Percentiles rank a stretch among this genome's conserved stretches.
Evolutionary conservation across 2,113 vertebrate species (phyloP).

Genomic region (Chloropsis hardwickii): DNA sequence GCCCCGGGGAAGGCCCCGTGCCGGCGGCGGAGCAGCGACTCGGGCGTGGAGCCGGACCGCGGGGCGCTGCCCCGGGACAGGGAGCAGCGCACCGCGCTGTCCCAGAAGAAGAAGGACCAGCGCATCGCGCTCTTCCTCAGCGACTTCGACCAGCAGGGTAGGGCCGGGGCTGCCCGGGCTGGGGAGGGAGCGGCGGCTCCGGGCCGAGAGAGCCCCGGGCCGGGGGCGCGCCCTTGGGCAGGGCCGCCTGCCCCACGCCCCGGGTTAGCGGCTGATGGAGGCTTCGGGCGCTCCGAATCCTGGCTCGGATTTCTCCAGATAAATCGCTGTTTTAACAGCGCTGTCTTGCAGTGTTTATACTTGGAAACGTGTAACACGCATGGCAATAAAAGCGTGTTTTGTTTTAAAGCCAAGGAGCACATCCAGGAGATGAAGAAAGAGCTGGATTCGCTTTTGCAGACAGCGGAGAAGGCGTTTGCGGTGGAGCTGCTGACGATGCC

Average conservation of each 20-base stretch:
- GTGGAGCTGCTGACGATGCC: slow-evolving; percentile 66
- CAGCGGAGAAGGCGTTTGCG: slow-evolving; percentile 17
- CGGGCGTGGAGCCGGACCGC: slow-evolving; percentile 27
- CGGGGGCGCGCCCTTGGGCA: background rate
- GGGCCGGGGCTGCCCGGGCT: background rate
- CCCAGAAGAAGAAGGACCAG: slow-evolving; percentile 46
- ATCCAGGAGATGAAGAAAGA: slow-evolving; percentile 56
- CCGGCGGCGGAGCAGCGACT: slow-evolving; percentile 1
- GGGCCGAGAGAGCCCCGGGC: background rate
- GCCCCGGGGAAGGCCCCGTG: background rate
- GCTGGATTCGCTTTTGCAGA: slow-evolving; percentile 29
- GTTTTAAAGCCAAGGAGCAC: slow-evolving; percentile 39
- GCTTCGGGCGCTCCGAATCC: background rate
- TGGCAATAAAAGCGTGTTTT: background rate
- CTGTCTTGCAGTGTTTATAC: rapidly evolving
- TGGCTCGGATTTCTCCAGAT: rapidly evolving
- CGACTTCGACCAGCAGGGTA: slow-evolving; percentile 82
- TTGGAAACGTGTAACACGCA: rapidly evolving
- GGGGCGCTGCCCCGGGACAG: background rate
- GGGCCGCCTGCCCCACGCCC: background rate
- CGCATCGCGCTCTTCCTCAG: slow-evolving; percentile 75
- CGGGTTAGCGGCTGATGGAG: background rate
- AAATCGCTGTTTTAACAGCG: rapidly evolving
- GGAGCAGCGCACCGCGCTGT: background rate
- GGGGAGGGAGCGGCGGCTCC: background rate